Evolutionary conservation across 2,888 invertebrate genomes (phyloP), one percentile per base, ranked within the genome.

Genomic region (Dryadula phaetusa): DNA sequence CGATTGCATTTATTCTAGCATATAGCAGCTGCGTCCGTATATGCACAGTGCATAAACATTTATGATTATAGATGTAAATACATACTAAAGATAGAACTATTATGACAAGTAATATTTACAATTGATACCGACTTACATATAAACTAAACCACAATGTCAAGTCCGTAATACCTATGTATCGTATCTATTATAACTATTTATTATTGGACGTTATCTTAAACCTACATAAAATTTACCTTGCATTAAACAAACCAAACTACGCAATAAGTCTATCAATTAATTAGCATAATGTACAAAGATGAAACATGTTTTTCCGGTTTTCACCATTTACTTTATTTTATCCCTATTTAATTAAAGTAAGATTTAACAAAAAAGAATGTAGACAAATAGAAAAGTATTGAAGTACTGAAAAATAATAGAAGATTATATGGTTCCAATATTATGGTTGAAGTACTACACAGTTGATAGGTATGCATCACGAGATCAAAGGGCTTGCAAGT

Each of bases 401-500:
- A 18, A 53, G 28, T 28, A 28, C 28, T n/a, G n/a, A n/a, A n/a
- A n/a, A n/a, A n/a, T n/a, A n/a, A n/a, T n/a, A n/a, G n/a, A n/a
- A n/a, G n/a, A n/a, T 16, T 4, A 12, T 53, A 42, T 34, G 40
- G 20, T 37, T 49, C 10, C 7, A 20, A 44, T 20, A 44, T 7
- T 60, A 14, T 16, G 16, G 34, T 37, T 54, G n/a, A 18, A 37
- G 28, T 22, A 40, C 0, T 42, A 18, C 61, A 62, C 40, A 42
- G 20, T 44, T 28, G 40, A 64, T 52, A 70, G 37, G 62, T 63
- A 69, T 66, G 64, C 63, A 54, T 60, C 56, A 64, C 67, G 66
- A 72, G 70, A 87, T 85, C 82, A 85, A 81, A 88, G 85, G 87
- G 85, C 85, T 87, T 78, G 83, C 84, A 81, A 85, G 89, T 85